Evolutionary conservation across 2,888 invertebrate genomes (phyloP), one percentile per base, ranked within the genome.

Genomic region (Xestia sexstrigata): DNA sequence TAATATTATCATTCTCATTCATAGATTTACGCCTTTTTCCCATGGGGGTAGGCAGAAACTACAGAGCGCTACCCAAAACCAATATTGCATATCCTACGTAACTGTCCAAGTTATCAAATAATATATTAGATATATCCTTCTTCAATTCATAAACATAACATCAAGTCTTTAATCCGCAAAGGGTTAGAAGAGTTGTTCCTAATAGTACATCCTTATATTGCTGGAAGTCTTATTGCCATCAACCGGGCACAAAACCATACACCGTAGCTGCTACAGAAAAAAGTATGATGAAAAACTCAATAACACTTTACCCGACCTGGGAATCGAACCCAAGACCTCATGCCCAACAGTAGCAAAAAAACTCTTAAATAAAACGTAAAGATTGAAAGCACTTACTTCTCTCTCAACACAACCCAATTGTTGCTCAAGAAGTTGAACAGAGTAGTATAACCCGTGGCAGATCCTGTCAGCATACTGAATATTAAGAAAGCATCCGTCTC

Each of bases 401-500:
- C 94, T 89, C 97, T 98, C 66, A 98, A 96, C 0, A 95, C 92
- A 58, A 97, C 97, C 98, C 98, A 98, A 88, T 98, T 97, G n/a
- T 97, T 97, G 60, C 96, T 97, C 67, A 98, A 92, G 93, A 98
- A 98, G 87, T 97, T 97, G 89, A 98, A 98, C 17, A 98, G 94
- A 0, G 98, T 97, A 1, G 97, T 97, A 85, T 98, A 98, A 0
- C 98, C 98, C 77, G 97, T 97, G 0, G 98, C 97, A 26, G 97
- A 97, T 4, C 98, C 98, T 0, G 98, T 97, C 74, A 98, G 92
- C 97, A 98, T 98, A 82, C 97, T 98, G 89, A 98, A 98, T 87
- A 98, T 98, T 70, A 98, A 92, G 90, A 98, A 98, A 66, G 98
- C 95, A 86, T 98, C 98, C 3, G 97, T 98, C 90, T 98, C 98